Conservation (phyloP, 2,797 vertebrate species). For the Anomalospiza imberbis region DNA sequence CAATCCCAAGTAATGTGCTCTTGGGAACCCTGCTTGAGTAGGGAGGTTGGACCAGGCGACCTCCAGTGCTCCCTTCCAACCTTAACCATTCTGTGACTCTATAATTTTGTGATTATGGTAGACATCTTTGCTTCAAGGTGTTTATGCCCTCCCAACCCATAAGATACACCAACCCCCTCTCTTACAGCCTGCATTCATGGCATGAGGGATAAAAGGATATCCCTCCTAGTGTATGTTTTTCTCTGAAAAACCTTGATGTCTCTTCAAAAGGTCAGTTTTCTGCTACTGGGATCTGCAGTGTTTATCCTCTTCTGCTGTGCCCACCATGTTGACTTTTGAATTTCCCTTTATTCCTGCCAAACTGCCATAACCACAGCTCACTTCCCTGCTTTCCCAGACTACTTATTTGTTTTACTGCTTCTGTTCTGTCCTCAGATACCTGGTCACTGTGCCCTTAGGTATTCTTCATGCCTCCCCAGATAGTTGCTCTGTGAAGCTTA, state of each 20-base stretch:
- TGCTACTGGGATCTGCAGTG: neutral
- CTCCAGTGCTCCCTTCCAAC: neutral
- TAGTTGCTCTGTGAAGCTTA: neutral
- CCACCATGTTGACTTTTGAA: neutral
- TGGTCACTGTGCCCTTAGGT: neutral
- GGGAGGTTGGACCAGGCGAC: neutral
- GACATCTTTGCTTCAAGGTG: neutral
- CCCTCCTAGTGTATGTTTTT: neutral
- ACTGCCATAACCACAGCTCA: neutral
- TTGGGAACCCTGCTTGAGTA: neutral
- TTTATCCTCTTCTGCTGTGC: neutral
- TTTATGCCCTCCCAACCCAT: neutral
- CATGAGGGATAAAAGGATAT: rapidly evolving
- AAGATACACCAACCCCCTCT: neutral
- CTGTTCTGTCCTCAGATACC: rapidly evolving
- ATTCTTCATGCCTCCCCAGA: neutral
- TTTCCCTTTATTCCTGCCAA: neutral
- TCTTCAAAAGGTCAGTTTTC: neutral
- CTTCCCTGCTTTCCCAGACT: neutral
- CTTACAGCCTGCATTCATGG: neutral
- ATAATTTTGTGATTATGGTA: neutral
- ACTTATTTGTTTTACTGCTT: neutral
- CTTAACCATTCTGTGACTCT: neutral
- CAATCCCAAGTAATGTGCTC: neutral
- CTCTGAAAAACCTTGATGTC: neutral